Base-by-base conservation (phyloP, 2,113 vertebrate genomes). In the Peromyscus polionotus region DNA sequence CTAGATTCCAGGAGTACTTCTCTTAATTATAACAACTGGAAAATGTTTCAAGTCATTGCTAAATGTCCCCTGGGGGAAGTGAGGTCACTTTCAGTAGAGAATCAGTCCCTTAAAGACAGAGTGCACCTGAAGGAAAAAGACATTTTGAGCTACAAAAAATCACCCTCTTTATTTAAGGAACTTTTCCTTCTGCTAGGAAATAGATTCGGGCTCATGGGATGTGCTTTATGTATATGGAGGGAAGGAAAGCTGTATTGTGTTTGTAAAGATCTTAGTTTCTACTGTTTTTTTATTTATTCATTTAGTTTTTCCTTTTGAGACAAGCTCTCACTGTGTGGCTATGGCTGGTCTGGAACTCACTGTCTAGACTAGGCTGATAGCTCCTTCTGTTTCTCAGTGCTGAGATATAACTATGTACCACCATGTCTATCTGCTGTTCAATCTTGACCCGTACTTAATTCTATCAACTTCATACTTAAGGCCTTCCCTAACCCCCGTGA, bases 71-170 rank as follows among this genome's bases (percentile, higher is more conserved):
- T 45, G 39, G 1, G 0, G 51, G 59, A 33, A 24, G 42, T 77
- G 65, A 63, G 33, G 22, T 83, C 39, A 51, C 26, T 8, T 17
- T 8, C 13, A 72, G 68, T 67, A 81, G 73, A 97, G 68, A 95
- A 88, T 54, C 1, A 24, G 6, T 95, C 31, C 39, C 54, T 97
- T 79, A 76, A 93, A 93, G 91, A 77, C 17, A 31, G 28, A 92
- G 42, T 87, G 75, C 91, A 80, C 31, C 33, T 80, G 51, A 89
- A 48, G 59, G 59, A 77, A 70, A 87, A 70, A 87, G 33, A 8
- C n/a, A 85, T 88, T 97, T 96, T 96, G 67, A 89, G 36, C 20
- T 61, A 83, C 63, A 97, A 88, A 92, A 73, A 51, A 24, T 19
- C 13, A 20, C 87, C 84, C 72, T 42, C 28, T 89, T 91, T 91